phyloP scores from a whole-genome alignment of 2,797 vertebrate species.

The Neomorphus geoffroyi region DNA sequence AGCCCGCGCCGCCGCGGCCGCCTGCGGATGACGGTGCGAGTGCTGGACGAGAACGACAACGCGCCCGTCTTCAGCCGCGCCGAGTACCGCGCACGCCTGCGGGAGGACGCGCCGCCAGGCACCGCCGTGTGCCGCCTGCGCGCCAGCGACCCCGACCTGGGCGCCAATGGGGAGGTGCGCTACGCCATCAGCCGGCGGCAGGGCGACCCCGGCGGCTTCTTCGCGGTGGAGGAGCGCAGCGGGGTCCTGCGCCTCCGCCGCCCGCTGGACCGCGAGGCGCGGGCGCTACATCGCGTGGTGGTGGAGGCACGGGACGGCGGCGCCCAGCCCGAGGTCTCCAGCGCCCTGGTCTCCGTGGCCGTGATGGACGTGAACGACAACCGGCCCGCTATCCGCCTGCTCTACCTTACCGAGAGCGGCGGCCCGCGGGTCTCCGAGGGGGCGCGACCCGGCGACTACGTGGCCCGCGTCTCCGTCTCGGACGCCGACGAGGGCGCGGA shows the following conservation, averaged over 20 bases:
- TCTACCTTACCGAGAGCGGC: constrained; percentile 88
- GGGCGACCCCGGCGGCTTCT: constrained; percentile 76
- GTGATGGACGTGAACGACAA: constrained; percentile 92
- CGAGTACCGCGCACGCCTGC: constrained; percentile 82
- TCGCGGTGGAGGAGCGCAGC: constrained; percentile 82
- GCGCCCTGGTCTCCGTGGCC: constrained; percentile 81
- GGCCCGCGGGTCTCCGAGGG: constrained; percentile 84
- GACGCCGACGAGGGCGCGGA: constrained; percentile 80
- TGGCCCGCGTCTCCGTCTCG: constrained; percentile 88
- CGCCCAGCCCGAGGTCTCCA: constrained; percentile 84
- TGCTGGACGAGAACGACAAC: constrained; percentile 94
- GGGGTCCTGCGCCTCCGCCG: constrained; percentile 84
- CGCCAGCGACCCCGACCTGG: constrained; percentile 86
- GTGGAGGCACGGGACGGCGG: constrained; percentile 86
- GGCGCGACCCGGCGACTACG: constrained; percentile 81
- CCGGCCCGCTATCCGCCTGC: constrained; percentile 81
- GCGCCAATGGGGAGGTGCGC: constrained; percentile 80
- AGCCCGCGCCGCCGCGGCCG: constrained; percentile 80
- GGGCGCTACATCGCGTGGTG: constrained; percentile 83
- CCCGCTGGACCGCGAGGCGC: constrained; percentile 86
- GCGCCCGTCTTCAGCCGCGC: constrained; percentile 84
- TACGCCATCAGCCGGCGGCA: constrained; percentile 84
- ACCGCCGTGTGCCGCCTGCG: constrained; percentile 82
- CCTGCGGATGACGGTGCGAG: constrained; percentile 78
- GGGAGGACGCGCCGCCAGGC: constrained; percentile 79